Base-by-base conservation (phyloP, 2,113 vertebrate genomes). In the Cynopterus brachyotis region DNA sequence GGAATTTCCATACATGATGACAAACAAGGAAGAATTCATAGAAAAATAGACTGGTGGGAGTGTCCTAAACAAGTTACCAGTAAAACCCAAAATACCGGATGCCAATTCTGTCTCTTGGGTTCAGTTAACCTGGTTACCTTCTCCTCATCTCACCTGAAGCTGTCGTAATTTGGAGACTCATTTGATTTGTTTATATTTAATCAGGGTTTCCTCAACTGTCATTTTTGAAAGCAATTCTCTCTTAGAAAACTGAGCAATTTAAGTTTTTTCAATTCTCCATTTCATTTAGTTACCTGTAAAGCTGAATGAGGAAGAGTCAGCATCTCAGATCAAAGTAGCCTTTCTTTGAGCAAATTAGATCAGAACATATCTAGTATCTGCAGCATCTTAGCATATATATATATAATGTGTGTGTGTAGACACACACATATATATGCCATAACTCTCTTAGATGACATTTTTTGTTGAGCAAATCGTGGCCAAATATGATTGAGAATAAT, bases 201-300 rank as follows among this genome's bases (percentile, higher is more conserved):
- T 55, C 57, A 89, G 73, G 5, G 32, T 92, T 66, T 76, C 3
- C 28, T 47, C 37, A 73, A 7, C 24, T 67, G 6, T 57, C 73
- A 40, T 67, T 91, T 94, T 94, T 84, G 26, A 94, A 94, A 79
- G 45, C 11, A 96, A 89, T 2, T 47, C 3, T 53, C 62, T 87
- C 17, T 92, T 20, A 57, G 37, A 93, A 81, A 95, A 81, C 42
- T 12, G 20, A 62, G 10, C 3, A 19, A 28, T 89, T 83, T 80
- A n/a, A 69, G 4, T 50, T 45, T 70, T 80, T 69, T 35, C 57
- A 35, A 20, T 42, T 2, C 15, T 47, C 42, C 17, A 7, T 55
- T 42, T 96, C 22, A 30, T 53, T 86, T 86, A 37, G 70, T 73
- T 69, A 96, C 59, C 32, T 30, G 1, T 11, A 70, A 72, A 64